Base-by-base conservation (phyloP, 2,797 vertebrate species). In the Peromyscus nudipes region DNA sequence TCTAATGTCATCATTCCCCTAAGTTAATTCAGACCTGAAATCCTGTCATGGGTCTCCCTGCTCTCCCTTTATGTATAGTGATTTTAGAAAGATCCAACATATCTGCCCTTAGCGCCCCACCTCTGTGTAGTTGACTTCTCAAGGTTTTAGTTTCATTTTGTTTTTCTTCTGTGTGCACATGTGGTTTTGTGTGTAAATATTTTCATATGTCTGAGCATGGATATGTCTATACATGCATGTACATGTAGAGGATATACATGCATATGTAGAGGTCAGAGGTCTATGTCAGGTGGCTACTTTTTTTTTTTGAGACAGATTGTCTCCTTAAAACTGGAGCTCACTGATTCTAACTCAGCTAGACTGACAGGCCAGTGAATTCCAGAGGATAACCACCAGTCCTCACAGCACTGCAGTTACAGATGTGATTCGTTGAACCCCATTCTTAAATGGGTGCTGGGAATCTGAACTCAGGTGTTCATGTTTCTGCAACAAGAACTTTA, bases 11-110 rank as follows among this genome's bases (percentile, higher is more conserved):
- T 9, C 37, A 6, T 89, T 0, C 37, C n/a, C 34, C 91, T 52
- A 34, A 14, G 81, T 67, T 69, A 75, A 91, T 13, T 95, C 23
- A 34, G 14, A 82, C 8, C 25, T 62, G 43, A 91, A 65, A 83
- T 0, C 4, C 34, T 19, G 11, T 0, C 12, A 13, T 76, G 7
- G 31, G 52, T 37, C 69, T 29, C 11, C 2, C 1, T 0, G 13
- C 6, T 11, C 8, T 67, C 37, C 5, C 3, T 92, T 64, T 37
- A 43, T 34, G 60, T 16, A 75, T 52, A n/a, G 62, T 31, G 21
- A 8, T 16, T 79, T 52, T 3, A 34, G 11, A 4, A 94, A 73
- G 46, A 11, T 73, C 14, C 23, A 27, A 9, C 10, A 69, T 16
- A 14, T 62, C 17, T 17, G 14, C 40, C 6, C 31, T 60, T 40